These are phyloP conservation scores for Pantherophis alleghaniensis DNA, from an alignment of 2,797 vertebrate species.

Conservation along the genomic window DNA sequence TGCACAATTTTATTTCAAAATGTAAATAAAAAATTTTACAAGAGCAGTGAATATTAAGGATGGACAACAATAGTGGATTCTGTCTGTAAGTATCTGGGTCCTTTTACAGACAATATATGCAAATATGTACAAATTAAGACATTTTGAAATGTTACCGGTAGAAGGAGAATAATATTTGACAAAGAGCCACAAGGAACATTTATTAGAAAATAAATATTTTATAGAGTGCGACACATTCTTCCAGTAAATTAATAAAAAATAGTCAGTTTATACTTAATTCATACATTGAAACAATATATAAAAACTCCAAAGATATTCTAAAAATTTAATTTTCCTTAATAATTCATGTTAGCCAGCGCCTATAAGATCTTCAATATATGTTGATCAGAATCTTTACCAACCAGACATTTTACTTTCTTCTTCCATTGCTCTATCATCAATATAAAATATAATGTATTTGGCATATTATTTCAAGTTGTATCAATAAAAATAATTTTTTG, in stretches of 20 bases:
- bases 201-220: background rate
- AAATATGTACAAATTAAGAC: background rate
- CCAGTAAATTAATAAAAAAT: background rate
- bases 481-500: background rate
- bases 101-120: background rate
- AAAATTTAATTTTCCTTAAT: background rate
- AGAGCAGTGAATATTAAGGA: background rate
- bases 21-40: background rate
- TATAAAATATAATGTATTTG: background rate
- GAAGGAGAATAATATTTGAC: background rate
- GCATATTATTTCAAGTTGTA: background rate
- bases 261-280: background rate
- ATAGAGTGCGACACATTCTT: background rate
- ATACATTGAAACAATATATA: background rate
- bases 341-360: background rate
- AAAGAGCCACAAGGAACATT: background rate
- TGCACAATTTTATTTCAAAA: background rate
- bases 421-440: background rate
- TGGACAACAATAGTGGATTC: background rate
- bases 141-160: background rate
- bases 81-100: background rate
- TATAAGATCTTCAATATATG: background rate
- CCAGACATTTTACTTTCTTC: background rate
- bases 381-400: background rate
- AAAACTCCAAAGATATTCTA: background rate